Evolutionary conservation across 2,113 vertebrate genomes (phyloP).

Genomic region (Ciconia stormi): DNA sequence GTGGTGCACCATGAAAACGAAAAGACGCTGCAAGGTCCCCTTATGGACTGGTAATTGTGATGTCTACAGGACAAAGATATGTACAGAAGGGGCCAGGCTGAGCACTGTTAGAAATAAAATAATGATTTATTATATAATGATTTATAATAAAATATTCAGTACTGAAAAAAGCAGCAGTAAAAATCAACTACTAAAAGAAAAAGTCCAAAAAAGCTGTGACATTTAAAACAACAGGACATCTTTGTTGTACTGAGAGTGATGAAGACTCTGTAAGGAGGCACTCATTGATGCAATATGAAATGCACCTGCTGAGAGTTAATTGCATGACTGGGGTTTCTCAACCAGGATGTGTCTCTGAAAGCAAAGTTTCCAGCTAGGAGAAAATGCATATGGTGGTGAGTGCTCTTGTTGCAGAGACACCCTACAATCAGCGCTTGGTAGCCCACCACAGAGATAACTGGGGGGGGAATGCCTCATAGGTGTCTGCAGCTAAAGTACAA

Average conservation of each 20-base stretch:
- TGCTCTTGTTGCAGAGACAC: background rate
- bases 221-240: background rate
- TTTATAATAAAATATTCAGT: background rate
- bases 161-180: background rate
- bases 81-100: background rate
- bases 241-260: background rate
- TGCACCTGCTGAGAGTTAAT: slow-evolving; percentile 5
- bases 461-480: background rate
- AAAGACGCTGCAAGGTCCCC: background rate
- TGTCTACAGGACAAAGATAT: background rate
- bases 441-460: background rate
- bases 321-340: background rate
- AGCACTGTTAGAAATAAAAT: background rate
- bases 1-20: background rate
- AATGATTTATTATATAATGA: too few relatives aligned
- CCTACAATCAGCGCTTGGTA: background rate
- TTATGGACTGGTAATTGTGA: background rate
- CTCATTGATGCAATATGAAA: background rate
- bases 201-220: background rate
- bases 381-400: background rate
- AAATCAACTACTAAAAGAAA: background rate
- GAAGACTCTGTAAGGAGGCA: background rate
- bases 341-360: background rate
- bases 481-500: background rate
- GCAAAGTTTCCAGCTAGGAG: background rate